Conservation (phyloP, 2,888 invertebrate species). For the Trachelus iudaicus region DNA sequence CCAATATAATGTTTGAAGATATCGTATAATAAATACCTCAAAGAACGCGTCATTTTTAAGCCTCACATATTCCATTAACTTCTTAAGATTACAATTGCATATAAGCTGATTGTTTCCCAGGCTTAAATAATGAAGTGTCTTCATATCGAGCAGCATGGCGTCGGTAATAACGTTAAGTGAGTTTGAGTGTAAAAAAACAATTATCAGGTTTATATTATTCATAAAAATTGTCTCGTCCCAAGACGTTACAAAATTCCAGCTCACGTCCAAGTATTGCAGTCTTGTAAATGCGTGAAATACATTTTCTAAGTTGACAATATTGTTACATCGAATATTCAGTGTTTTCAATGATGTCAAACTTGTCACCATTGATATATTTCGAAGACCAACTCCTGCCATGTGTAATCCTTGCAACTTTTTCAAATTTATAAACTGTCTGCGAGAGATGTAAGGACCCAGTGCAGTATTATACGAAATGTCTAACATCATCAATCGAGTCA, state of each 20-base stretch:
- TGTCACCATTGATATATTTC: constrained; percentile 62
- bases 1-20: neutral
- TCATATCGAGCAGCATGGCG: constrained; percentile 71
- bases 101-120: constrained; percentile 71
- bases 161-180: constrained; percentile 70
- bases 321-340: constrained; percentile 68
- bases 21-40: neutral
- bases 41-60: constrained; percentile 48
- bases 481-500: constrained; percentile 65
- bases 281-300: constrained; percentile 47
- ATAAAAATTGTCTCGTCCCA: constrained; percentile 68
- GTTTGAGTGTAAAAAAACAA: constrained; percentile 68
- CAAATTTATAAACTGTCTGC: constrained; percentile 63
- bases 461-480: constrained; percentile 71
- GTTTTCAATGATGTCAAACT: constrained; percentile 65
- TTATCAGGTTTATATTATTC: constrained; percentile 61
- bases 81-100: constrained; percentile 70
- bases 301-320: constrained; percentile 62
- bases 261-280: constrained; percentile 68
- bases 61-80: constrained; percentile 65
- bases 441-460: constrained; percentile 51
- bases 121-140: constrained; percentile 65
- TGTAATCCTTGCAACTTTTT: constrained; percentile 65
- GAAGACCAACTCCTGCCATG: constrained; percentile 54
- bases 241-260: constrained; percentile 68